These are phyloP conservation scores for Pelvicachromis taeniatus DNA, from an alignment of 2,113 vertebrate species.

Conservation along the genomic window DNA sequence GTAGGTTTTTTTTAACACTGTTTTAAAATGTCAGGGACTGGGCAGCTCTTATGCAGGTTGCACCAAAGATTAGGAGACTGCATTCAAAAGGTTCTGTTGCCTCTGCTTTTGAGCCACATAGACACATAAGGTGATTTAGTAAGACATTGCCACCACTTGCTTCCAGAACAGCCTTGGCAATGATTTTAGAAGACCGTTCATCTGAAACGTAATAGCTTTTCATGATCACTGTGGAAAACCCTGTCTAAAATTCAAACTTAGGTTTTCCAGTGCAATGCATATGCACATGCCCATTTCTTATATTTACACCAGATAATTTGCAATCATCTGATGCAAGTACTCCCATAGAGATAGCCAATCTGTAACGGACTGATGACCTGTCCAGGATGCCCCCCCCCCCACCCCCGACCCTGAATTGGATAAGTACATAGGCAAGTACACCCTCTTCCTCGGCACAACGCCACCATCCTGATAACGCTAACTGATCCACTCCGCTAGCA, in stretches of 20 bases:
- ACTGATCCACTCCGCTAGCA: background rate
- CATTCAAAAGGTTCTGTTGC: rapidly evolving
- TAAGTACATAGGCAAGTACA: too few species aligned
- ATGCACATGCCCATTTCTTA: background rate
- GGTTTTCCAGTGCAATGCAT: background rate
- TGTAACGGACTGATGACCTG: too few species aligned
- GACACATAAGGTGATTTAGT: background rate
- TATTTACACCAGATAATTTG: background rate
- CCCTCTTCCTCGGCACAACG: too few species aligned
- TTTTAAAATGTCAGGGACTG: background rate
- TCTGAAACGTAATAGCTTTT: background rate
- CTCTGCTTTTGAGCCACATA: background rate
- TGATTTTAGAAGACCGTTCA: background rate
- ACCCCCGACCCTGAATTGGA: too few species aligned
- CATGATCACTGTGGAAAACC: background rate
- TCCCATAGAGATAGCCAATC: background rate
- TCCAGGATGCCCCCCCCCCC: too few species aligned
- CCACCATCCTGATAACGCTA: too few species aligned
- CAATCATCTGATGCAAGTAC: background rate
- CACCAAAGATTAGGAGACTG: background rate
- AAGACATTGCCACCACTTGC: background rate
- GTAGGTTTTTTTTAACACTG: background rate
- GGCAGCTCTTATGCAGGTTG: background rate
- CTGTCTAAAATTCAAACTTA: background rate
- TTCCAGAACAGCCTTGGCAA: background rate